Percentiles rank a stretch among this genome's conserved stretches.
Conservation (phyloP, 1,140 invertebrate genomes). For the Plodia interpunctella region DNA sequence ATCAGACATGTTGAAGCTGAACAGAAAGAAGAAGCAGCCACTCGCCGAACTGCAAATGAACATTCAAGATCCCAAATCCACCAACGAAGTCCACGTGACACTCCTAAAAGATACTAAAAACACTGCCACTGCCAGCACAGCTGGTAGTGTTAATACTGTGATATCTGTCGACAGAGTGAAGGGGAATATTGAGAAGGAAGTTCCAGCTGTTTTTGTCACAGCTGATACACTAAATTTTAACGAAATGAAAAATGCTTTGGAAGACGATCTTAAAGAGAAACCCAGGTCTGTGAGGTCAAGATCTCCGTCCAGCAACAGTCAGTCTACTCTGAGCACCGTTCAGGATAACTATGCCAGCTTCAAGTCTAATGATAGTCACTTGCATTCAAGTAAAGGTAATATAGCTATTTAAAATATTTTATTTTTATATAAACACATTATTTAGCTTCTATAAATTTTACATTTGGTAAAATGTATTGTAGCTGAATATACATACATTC, state of each 20-base stretch:
- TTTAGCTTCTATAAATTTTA: no score
- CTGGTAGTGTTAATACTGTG: constrained; percentile 49
- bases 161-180: constrained; percentile 40
- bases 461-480: no score
- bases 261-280: constrained; percentile 19
- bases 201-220: constrained; percentile 43
- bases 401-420: not conserved
- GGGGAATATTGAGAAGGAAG: constrained; percentile 31
- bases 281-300: constrained; percentile 38
- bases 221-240: constrained; percentile 20
- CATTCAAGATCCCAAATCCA: constrained; percentile 33
- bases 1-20: constrained; percentile 49
- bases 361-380: constrained; percentile 50
- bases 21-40: constrained; percentile 50
- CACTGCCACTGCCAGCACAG: constrained; percentile 41
- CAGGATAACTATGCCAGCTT: constrained; percentile 55
- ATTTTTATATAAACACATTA: no score
- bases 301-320: constrained; percentile 54
- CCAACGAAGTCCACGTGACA: constrained; percentile 35
- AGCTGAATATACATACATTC: no score
- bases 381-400: constrained; percentile 45
- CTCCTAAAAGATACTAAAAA: constrained; percentile 46
- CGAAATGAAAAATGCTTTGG: constrained; percentile 22
- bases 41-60: constrained; percentile 53
- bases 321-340: constrained; percentile 55